Base-by-base conservation (phyloP, 2,797 vertebrate species). In the Channallabes apus region DNA sequence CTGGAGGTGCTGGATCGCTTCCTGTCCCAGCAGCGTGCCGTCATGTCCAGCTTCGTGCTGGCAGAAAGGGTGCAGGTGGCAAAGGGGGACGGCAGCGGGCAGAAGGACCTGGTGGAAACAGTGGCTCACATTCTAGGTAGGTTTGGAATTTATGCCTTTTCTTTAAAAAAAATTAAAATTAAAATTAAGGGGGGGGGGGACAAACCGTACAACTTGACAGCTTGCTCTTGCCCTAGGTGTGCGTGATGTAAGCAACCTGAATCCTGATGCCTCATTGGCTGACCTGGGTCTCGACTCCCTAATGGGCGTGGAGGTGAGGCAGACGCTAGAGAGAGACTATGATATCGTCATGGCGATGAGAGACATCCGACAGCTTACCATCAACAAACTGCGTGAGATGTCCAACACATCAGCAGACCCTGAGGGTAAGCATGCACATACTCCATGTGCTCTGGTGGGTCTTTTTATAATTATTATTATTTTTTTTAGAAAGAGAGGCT, bases 281-380 rank as follows among this genome's bases (percentile, higher is more conserved):
- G 98, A 99, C 90, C 91, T 99, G 86, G 98, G 98, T 61, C 93
- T 99, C 86, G 98, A 99, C 91, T 99, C 98, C 0, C 91, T 99
- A 88, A 99, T 99, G 98, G 97, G 97, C 0, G 98, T 99, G 71
- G 98, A 99, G 91, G 97, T 99, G 79, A 97, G 97, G 5, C 98
- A 99, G 92, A 97, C 94, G 0, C 93, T 99, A 87, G 98, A 99
- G 90, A 95, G 96, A 0, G 97, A 99, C 91, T 96, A 97, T 0
- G 96, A 98, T 88, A 95, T 98, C 0, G 90, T 96, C 82, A 96
- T 99, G 96, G 90, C 96, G 11, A 98, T 97, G 97, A 96, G 97
- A 59, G 98, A 99, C 68, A 96, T 99, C 69, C 93, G 96, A 24
- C 96, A 95, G 72, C 96, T 99, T 54, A 97, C 97, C 0, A 95